A percentile compares a stretch with the other conserved stretches of the same genome.
These are phyloP conservation scores for Tringa solitaria DNA, from an alignment of 2,113 vertebrate genomes.

Conservation along the genomic window DNA sequence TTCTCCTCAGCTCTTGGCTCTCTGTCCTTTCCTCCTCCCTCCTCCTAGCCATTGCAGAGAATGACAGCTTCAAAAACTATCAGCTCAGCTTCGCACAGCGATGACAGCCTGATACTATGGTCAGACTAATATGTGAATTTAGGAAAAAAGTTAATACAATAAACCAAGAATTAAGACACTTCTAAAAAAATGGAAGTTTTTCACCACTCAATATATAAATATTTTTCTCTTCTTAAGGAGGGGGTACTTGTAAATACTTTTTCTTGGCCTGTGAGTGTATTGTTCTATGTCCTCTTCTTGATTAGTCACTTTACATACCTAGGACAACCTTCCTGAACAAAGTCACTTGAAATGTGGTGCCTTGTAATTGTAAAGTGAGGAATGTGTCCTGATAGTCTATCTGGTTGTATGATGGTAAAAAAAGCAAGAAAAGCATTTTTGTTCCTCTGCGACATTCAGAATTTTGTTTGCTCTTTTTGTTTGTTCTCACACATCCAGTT, in stretches of 20 bases:
- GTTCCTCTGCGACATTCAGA: background rate
- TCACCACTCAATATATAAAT: background rate
- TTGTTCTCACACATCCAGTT: background rate
- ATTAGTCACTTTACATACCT: background rate
- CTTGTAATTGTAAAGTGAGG: background rate
- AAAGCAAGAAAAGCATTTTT: background rate
- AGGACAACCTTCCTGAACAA: background rate
- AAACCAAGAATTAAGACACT: background rate
- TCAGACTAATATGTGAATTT: background rate
- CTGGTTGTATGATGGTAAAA: background rate
- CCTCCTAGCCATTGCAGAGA: background rate
- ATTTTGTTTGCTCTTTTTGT: background rate
- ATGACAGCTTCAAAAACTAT: background rate
- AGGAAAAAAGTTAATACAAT: background rate
- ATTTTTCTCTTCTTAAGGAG: background rate
- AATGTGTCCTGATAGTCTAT: background rate
- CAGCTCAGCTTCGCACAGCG: background rate
- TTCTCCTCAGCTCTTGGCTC: constrained; percentile 33
- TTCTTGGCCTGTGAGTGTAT: background rate
- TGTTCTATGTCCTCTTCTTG: background rate
- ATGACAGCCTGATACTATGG: background rate
- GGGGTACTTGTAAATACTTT: background rate
- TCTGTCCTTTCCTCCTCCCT: background rate
- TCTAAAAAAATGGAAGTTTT: background rate
- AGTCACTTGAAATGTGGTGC: background rate